Conservation (phyloP, 2,888 invertebrate species). For the Spatulosminthurus flaviceps region DNA sequence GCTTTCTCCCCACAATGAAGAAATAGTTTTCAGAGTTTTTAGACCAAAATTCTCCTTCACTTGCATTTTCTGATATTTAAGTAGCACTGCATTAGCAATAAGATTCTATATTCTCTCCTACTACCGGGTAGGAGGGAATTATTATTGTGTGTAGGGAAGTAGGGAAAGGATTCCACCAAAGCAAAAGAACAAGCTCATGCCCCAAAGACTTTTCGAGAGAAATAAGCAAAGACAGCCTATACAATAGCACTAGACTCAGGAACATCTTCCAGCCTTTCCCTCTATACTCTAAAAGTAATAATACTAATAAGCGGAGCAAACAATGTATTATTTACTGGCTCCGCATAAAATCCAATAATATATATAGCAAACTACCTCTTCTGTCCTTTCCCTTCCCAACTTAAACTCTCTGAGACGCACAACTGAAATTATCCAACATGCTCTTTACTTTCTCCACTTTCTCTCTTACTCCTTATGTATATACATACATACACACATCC, state of each 20-base stretch:
- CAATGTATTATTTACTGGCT: conserved; percentile 51
- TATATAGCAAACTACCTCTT: conserved; percentile 32
- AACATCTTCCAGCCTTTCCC: too few relatives aligned
- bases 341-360: too few relatives aligned
- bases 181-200: conserved; percentile 36
- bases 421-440: too few relatives aligned
- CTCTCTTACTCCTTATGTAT: too few relatives aligned
- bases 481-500: too few relatives aligned
- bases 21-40: conserved; percentile 25
- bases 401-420: background rate
- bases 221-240: background rate
- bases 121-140: background rate
- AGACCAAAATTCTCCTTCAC: background rate
- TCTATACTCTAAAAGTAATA: conserved; percentile 18
- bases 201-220: conserved; percentile 44
- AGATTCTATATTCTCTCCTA: too few relatives aligned
- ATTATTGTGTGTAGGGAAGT: background rate
- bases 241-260: too few relatives aligned
- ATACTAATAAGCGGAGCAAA: conserved; percentile 53
- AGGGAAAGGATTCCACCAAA: conserved; percentile 16
- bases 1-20: background rate
- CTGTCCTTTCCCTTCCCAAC: conserved; percentile 16
- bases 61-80: background rate
- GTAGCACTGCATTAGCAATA: background rate
- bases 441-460: too few relatives aligned